Evolutionary conservation across 2,888 invertebrate genomes (phyloP).

Genomic region (Apodemia mormo): DNA sequence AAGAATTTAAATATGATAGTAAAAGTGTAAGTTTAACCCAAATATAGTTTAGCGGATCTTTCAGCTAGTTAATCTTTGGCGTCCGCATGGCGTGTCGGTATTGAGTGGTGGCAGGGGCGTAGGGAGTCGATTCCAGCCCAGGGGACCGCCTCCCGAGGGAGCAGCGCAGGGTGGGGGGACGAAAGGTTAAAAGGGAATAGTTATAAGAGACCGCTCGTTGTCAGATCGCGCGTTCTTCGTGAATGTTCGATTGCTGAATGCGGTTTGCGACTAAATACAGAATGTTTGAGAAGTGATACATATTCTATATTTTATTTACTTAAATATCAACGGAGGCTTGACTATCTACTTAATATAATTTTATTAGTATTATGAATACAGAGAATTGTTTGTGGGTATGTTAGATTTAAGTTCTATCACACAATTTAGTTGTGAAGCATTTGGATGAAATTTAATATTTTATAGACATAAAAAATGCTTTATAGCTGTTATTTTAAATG

Average conservation of each 20-base stretch:
- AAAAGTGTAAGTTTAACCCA: too few relatives aligned
- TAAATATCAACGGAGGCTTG: too few relatives aligned
- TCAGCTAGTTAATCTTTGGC: conserved; percentile 64
- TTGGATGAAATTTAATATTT: too few relatives aligned
- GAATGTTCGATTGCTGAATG: conserved; percentile 65
- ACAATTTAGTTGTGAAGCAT: too few relatives aligned
- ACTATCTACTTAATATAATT: neutral
- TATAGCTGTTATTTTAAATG: too few relatives aligned
- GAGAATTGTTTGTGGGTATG: too few relatives aligned
- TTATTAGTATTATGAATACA: neutral
- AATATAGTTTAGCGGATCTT: conserved; percentile 42
- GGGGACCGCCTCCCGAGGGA: conserved; percentile 82
- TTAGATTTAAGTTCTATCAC: too few relatives aligned
- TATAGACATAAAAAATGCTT: too few relatives aligned
- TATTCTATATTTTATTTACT: neutral
- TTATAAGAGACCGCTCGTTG: conserved; percentile 81
- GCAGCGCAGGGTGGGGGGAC: conserved; percentile 47
- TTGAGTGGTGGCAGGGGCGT: conserved; percentile 76
- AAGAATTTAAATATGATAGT: neutral
- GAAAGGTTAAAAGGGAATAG: conserved; percentile 82
- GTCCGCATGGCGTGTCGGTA: conserved; percentile 77
- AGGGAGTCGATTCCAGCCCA: conserved; percentile 73
- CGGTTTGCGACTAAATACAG: conserved; percentile 43
- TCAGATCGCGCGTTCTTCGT: conserved; percentile 70
- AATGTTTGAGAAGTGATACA: neutral